Evolutionary conservation across 92 coral and sea anemone genomes (phyloP), one percentile per base, ranked within the genome.

Genomic region (Heteractis magnifica): DNA sequence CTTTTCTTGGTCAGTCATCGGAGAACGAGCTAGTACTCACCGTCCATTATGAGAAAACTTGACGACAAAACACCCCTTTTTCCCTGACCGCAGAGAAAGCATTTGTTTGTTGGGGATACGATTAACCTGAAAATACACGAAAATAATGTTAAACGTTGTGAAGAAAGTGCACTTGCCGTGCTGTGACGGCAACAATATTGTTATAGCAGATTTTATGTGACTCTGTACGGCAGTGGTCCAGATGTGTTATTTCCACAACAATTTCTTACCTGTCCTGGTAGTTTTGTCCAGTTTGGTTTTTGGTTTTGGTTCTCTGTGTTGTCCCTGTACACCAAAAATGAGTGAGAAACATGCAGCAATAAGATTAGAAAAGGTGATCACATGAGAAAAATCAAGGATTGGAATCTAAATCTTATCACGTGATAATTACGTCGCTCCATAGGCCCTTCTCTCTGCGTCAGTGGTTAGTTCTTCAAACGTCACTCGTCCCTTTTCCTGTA

Each of bases 21-120:
- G 6, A 5, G 14, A 1, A 19, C 18, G 15, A 11, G 18, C 20
- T 56, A 56, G 5, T 44, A 65, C 85, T 4, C 60, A 94, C 98
- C 98, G 94, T 81, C 98, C 98, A 86, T 90, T 92, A 84, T 95
- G 91, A 16, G 98, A 95, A 84, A 95, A 95, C 85, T 92, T 95
- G 50, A 95, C 88, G 20, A 95, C 95, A 81, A 95, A 95, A 77
- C 98, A 95, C 41, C 98, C 98, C 75, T 94, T 88, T 59, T 86
- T 91, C 83, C 94, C 98, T 68, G 96, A 92, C 34, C 89, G 88
- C 50, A 95, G 83, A 1, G 98, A 90, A 1, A 91, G 85, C 85
- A 81, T 82, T 76, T 92, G 92, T 64, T 89, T 94, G 90, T 95
- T 95, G 52, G 98, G 98, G 72, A 95, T 92, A 49, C 94, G 98